Base-by-base conservation (phyloP, 1,140 invertebrate genomes). In the Eriocheir sinensis region DNA sequence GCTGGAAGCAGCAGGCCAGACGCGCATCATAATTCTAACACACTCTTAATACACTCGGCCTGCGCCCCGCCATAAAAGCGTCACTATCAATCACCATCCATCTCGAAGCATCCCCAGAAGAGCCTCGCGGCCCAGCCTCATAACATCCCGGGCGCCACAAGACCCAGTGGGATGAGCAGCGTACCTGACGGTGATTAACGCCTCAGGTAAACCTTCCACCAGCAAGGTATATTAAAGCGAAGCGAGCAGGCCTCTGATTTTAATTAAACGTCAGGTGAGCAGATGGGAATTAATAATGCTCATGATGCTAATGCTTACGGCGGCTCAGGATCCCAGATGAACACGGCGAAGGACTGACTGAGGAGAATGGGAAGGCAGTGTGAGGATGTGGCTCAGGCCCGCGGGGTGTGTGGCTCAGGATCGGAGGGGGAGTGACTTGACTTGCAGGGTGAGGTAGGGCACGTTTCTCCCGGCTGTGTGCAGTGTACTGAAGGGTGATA, bases 211-310 rank as follows among this genome's bases (percentile, higher is more conserved):
- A 72, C 60, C 60, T 72, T 72, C 60, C 60, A 4, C 60, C 60
- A 72, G 41, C 41, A 41, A 44, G 30, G 27, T 36, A 36, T 72
- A 90, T 72, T 41, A 90, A 90, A 90, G 89, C 89, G 48, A 36
- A 44, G 53, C 48, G 4, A n/a, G n/a, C 89, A 21, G 36, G 48
- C 89, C 60, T 34, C 30, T 90, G 89, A 90, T 90, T 90, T 90
- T 72, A 90, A 90, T 90, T 90, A 90, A 53, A 53, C 89, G 60
- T 34, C 89, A 72, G 89, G 89, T 90, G 27, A 90, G 89, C 48
- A 90, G 89, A 32, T 36, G 30, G 30, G 89, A 53, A 90, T 90
- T 90, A 90, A 72, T 79, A 53, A 53, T 30, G 53, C 32, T 34
- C 32, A 34, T 60, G 48, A 53, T 9, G 34, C 32, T 21, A 32